These are phyloP conservation scores for Pentalonia nigronervosa DNA, from an alignment of 1,140 invertebrate genomes.

Conservation along the genomic window DNA sequence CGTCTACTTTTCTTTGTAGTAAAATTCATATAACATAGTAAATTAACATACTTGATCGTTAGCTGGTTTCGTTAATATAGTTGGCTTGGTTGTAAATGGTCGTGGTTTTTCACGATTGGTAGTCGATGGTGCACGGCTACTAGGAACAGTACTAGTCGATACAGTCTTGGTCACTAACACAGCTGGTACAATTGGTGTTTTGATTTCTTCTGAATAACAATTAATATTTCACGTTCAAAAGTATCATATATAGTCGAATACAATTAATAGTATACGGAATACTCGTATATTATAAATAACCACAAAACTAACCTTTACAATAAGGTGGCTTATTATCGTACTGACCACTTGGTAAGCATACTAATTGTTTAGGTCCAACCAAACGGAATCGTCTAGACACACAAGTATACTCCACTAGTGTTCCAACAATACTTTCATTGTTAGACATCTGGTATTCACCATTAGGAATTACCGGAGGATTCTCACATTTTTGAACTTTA, in stretches of 20 bases:
- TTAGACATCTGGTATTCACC: conserved; percentile 72
- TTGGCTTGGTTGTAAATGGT: conserved; percentile 61
- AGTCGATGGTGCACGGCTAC: conserved; percentile 62
- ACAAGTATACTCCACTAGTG: conserved; percentile 80
- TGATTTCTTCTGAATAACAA: conserved; percentile 61
- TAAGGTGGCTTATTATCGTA: conserved; percentile 80
- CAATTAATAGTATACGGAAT: background rate
- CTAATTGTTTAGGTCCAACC: conserved; percentile 73
- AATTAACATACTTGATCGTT: conserved; percentile 37
- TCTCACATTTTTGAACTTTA: conserved; percentile 78
- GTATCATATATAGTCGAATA: background rate
- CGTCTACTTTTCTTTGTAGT: background rate
- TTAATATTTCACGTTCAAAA: background rate
- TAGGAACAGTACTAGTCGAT: conserved; percentile 62
- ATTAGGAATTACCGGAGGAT: conserved; percentile 76
- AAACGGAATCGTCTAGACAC: conserved; percentile 73
- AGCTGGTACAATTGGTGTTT: conserved; percentile 62
- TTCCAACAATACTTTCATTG: conserved; percentile 74
- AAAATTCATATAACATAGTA: background rate
- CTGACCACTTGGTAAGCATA: conserved; percentile 77
- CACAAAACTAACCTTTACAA: conserved; percentile 71
- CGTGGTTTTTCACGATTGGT: conserved; percentile 61
- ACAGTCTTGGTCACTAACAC: conserved; percentile 62
- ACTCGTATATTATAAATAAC: background rate
- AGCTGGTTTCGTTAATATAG: conserved; percentile 27